phyloP scores from a whole-genome alignment of 1,140 invertebrate genomes.

The Drosophila fuyamai region DNA sequence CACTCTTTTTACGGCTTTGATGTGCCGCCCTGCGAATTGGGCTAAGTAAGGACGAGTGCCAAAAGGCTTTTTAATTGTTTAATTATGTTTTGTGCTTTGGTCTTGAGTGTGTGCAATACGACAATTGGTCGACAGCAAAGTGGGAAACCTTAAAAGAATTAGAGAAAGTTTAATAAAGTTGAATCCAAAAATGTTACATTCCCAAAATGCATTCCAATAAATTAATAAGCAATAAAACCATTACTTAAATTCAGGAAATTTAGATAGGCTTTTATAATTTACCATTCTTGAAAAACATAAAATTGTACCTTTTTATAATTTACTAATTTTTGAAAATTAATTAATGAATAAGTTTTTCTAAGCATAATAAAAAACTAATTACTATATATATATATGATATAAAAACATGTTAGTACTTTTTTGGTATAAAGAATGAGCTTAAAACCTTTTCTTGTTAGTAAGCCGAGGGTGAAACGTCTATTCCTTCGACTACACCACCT shows the following conservation, averaged over 20 bases:
- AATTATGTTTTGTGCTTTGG: constrained; percentile 46
- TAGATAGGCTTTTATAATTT: too few species aligned
- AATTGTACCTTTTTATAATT: background rate
- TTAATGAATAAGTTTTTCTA: too few species aligned
- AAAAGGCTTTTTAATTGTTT: constrained; percentile 53
- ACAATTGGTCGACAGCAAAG: background rate
- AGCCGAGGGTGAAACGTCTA: background rate
- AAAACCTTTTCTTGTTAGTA: background rate
- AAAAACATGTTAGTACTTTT: too few species aligned
- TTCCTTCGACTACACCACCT: background rate
- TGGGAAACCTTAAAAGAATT: too few species aligned
- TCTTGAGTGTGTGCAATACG: constrained; percentile 10
- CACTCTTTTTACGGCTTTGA: constrained; percentile 35
- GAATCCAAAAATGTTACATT: background rate
- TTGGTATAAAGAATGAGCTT: too few species aligned
- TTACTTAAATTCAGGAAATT: too few species aligned
- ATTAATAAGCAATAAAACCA: too few species aligned
- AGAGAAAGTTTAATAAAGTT: background rate
- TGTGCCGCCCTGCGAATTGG: constrained; percentile 39
- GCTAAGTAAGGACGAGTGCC: constrained; percentile 44
- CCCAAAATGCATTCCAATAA: too few species aligned
- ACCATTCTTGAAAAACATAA: too few species aligned
- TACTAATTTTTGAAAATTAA: background rate
- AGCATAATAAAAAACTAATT: too few species aligned
- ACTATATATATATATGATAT: too few species aligned